Percentiles rank a stretch among this genome's conserved stretches.
phyloP scores from a whole-genome alignment of 1,140 invertebrate species.

The Euura lappo region DNA sequence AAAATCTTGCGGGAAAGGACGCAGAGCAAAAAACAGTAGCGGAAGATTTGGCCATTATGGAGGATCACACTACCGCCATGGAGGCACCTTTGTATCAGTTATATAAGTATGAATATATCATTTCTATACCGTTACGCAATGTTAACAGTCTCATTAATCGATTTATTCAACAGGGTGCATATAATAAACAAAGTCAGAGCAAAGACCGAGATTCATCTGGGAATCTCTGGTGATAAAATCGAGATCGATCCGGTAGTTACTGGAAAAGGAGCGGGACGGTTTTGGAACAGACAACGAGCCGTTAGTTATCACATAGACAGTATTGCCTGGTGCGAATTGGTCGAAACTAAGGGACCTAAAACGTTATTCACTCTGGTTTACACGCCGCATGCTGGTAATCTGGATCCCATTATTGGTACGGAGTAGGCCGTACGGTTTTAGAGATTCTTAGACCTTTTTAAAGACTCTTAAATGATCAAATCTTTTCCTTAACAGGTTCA shows the following conservation, averaged over 20 bases:
- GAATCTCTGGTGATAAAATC: slow-evolving; percentile 88
- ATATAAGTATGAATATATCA: slow-evolving; percentile 59
- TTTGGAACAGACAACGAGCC: slow-evolving; percentile 74
- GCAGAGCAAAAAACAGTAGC: slow-evolving; percentile 49
- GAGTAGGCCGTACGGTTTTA: slow-evolving; percentile 11
- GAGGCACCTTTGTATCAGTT: slow-evolving; percentile 86
- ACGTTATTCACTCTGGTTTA: slow-evolving; percentile 71
- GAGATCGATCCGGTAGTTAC: slow-evolving; percentile 85
- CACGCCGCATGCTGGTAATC: slow-evolving; percentile 46
- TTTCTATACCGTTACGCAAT: slow-evolving; percentile 6
- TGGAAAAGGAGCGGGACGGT: slow-evolving; percentile 71
- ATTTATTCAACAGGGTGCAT: slow-evolving; percentile 63
- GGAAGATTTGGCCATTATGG: slow-evolving; percentile 66
- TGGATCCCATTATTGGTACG: slow-evolving; percentile 48
- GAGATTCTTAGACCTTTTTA: slow-evolving; percentile 17
- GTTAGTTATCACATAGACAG: slow-evolving; percentile 83
- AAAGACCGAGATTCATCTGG: slow-evolving; percentile 83
- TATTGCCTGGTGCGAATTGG: slow-evolving; percentile 85
- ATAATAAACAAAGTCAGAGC: slow-evolving; percentile 80
- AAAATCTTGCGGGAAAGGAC: slow-evolving; percentile 49
- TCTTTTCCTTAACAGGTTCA: slow-evolving; percentile 43
- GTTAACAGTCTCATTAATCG: not conserved
- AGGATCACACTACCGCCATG: slow-evolving; percentile 74
- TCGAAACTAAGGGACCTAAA: slow-evolving; percentile 70
- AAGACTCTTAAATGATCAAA: slow-evolving; percentile 12